A percentile compares a stretch with the other conserved stretches of the same genome.
Evolutionary conservation across 1,140 invertebrate genomes (phyloP).

Genomic region (Neoseiulus cucumeris): DNA sequence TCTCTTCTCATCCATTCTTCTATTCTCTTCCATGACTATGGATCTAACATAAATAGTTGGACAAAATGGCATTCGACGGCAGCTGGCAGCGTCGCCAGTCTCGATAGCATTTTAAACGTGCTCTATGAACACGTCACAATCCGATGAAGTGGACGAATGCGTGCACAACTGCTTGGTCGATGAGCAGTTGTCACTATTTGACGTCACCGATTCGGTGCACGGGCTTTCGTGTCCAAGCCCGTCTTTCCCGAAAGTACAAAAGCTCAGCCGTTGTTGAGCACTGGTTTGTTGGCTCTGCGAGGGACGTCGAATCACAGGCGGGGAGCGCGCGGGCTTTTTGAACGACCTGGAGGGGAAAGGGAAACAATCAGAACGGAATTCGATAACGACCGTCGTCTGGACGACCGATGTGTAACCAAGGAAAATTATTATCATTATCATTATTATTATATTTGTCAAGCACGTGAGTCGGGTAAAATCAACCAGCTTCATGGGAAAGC

Average conservation of each 20-base stretch:
- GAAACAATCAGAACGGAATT: background rate
- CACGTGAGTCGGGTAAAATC: too few relatives aligned
- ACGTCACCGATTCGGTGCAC: slow-evolving; percentile 5
- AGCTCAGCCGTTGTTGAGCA: background rate
- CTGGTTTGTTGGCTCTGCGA: background rate
- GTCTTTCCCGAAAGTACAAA: background rate
- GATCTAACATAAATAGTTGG: too few relatives aligned
- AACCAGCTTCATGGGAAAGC: too few relatives aligned
- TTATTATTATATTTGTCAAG: too few relatives aligned
- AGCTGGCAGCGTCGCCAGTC: too few relatives aligned
- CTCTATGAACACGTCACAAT: slow-evolving; percentile 8
- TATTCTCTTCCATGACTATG: too few relatives aligned
- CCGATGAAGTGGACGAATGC: background rate
- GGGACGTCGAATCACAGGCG: background rate
- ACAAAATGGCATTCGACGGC: too few relatives aligned
- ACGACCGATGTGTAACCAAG: too few relatives aligned
- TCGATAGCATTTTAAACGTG: background rate
- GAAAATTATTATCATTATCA: too few relatives aligned
- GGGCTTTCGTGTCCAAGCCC: background rate
- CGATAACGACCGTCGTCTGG: too few relatives aligned
- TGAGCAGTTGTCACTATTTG: slow-evolving; percentile 4
- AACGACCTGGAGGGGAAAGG: background rate
- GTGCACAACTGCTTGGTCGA: background rate
- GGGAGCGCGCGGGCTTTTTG: background rate
- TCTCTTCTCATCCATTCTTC: too few relatives aligned